These are phyloP conservation scores for Trichacis sp. DNA, from an alignment of 2,888 invertebrate genomes.

Conservation along the genomic window DNA sequence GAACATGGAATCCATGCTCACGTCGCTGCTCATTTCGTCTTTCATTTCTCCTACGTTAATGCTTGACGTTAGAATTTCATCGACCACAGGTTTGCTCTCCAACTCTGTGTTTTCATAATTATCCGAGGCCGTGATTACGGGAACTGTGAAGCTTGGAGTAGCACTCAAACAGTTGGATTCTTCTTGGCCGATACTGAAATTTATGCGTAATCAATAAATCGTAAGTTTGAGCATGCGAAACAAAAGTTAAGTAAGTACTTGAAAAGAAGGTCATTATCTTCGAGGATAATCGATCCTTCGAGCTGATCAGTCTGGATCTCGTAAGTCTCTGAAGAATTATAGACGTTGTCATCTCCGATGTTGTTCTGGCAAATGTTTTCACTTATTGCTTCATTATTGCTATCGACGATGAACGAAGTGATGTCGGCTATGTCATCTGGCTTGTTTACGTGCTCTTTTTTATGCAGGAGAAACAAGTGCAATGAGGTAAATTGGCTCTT, in stretches of 20 bases:
- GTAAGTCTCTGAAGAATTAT: slow-evolving; percentile 58
- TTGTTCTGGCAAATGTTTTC: slow-evolving; percentile 54
- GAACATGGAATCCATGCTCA: slow-evolving; percentile 8
- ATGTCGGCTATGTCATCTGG: slow-evolving; percentile 62
- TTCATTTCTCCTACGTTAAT: slow-evolving; percentile 12
- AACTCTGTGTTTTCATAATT: slow-evolving; percentile 40
- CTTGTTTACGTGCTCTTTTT: slow-evolving; percentile 67
- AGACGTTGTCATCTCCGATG: slow-evolving; percentile 45
- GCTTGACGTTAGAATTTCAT: slow-evolving; percentile 20
- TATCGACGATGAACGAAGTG: slow-evolving; percentile 60
- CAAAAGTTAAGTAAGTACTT: slow-evolving; percentile 51
- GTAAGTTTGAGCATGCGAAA: background rate
- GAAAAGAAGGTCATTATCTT: slow-evolving; percentile 64
- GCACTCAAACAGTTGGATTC: slow-evolving; percentile 60
- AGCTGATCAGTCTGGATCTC: slow-evolving; percentile 56
- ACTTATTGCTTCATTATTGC: slow-evolving; percentile 53
- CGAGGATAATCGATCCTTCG: slow-evolving; percentile 62
- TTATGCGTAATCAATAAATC: slow-evolving; percentile 13
- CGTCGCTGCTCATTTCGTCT: slow-evolving; percentile 5
- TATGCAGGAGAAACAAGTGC: slow-evolving; percentile 74
- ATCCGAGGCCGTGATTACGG: slow-evolving; percentile 62
- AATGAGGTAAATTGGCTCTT: slow-evolving; percentile 76
- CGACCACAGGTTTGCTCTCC: slow-evolving; percentile 12
- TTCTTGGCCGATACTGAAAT: slow-evolving; percentile 64
- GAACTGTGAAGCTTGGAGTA: slow-evolving; percentile 62